Conservation (phyloP, 30 jellyfish, hydroid and myxozoan genomes). For the Nemopilema nomurai region DNA sequence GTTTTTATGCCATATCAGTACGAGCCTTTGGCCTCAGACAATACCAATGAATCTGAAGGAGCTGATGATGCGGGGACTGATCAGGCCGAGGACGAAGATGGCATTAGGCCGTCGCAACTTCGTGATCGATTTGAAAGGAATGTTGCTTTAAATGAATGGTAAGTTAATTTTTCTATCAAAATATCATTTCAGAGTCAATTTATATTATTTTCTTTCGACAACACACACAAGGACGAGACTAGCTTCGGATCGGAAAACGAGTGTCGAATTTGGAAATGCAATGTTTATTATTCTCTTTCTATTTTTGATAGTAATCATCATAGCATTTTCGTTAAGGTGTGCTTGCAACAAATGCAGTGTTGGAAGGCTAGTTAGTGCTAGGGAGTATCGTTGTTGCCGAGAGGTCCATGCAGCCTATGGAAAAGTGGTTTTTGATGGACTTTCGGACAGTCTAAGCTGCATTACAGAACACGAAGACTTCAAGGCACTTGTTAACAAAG, state of each 20-base stretch:
- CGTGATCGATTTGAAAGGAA: background rate
- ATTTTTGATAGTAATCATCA: background rate
- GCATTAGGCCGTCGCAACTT: background rate
- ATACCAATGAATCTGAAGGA: background rate
- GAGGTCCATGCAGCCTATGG: slow-evolving; percentile 35
- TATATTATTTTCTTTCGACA: background rate
- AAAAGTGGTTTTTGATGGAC: slow-evolving; percentile 31
- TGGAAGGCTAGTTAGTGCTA: slow-evolving; percentile 2
- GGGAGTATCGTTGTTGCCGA: slow-evolving; percentile 37
- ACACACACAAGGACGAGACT: background rate
- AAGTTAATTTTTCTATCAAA: background rate
- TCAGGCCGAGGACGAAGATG: background rate
- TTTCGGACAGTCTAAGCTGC: slow-evolving; percentile 6
- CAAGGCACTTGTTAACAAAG: slow-evolving; percentile 16
- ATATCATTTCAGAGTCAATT: background rate
- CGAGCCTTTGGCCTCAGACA: background rate
- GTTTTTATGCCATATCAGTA: background rate
- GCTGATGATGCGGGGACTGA: background rate
- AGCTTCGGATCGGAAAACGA: background rate
- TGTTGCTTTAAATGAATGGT: background rate
- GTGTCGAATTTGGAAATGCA: background rate
- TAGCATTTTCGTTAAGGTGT: slow-evolving; percentile 22
- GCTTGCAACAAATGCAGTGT: background rate
- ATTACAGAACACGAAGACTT: slow-evolving; percentile 43
- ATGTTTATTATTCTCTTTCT: background rate